Evolutionary conservation across 2,797 vertebrate species (phyloP), one percentile per base, ranked within the genome.

Genomic region (Lateolabrax maculatus): DNA sequence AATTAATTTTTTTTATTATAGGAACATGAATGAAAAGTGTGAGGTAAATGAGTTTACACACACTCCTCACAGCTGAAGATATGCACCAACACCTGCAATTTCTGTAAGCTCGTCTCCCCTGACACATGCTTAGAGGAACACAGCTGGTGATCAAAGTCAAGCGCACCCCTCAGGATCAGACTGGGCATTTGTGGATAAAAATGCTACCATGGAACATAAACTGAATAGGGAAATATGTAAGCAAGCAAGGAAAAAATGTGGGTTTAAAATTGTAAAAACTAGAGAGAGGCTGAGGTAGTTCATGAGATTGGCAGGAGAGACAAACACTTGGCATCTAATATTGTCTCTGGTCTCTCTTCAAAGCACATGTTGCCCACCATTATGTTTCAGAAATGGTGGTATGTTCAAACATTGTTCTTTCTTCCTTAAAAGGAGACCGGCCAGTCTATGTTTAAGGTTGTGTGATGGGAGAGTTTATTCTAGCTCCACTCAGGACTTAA

Each of bases 401-500:
- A 79, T 80, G 85, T 77, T 80, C 55, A 89, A 83, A 88, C 75
- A 66, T 68, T 27, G 76, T 43, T 79, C 69, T 65, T 77, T 79
- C 78, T 89, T 79, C 87, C 89, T 88, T 89, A 84, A 82, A 92
- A 84, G 84, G 81, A 81, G 55, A 46, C 11, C 6, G 11, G 37
- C 44, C 27, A 9, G 21, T 72, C 79, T 77, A 8, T 87, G 82
- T 88, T 92, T 89, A 67, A 75, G 67, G 51, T 76, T 80, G 48
- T 62, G 70, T 56, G 75, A 90, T 64, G 85, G 79, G 70, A 79
- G 71, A 43, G 81, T 91, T 91, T 93, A 83, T 84, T 89, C 89
- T 85, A 83, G 72, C 83, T 76, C 77, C 65, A 78, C 84, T 87
- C 78, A 62, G 64, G 75, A 71, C 75, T 85, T 87, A 72, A 87